phyloP scores from a whole-genome alignment of 2,113 vertebrate species.

The Cisticola juncidis region DNA sequence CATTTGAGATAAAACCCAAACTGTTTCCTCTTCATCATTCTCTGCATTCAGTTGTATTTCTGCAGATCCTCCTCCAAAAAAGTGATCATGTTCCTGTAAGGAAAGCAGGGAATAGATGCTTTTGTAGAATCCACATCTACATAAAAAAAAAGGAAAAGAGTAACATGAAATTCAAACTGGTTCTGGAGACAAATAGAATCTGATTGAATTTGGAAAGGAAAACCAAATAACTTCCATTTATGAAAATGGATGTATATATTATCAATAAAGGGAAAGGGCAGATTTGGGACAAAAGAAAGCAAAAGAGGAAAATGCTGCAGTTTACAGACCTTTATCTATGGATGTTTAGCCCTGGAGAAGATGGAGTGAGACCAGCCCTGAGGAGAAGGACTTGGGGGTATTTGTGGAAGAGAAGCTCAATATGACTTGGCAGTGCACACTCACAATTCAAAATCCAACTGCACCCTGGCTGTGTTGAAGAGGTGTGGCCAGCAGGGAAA shows the following conservation, averaged over 20 bases:
- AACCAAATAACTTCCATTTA: background rate
- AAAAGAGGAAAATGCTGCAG: background rate
- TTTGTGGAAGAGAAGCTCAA: background rate
- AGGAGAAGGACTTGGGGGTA: background rate
- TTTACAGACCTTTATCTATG: background rate
- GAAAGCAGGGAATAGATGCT: background rate
- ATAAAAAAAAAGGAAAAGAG: background rate
- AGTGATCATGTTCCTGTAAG: background rate
- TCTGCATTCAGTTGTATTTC: background rate
- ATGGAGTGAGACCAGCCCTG: background rate
- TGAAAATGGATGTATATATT: background rate
- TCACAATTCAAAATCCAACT: background rate
- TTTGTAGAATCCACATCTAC: background rate
- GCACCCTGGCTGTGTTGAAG: background rate
- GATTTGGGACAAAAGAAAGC: background rate
- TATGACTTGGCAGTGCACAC: fast-evolving
- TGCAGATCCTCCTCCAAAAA: background rate
- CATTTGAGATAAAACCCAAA: background rate
- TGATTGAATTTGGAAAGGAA: background rate
- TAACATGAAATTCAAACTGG: background rate
- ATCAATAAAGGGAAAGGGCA: background rate
- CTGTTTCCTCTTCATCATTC: background rate
- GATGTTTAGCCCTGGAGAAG: background rate
- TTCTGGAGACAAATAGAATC: background rate
- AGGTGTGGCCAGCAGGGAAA: background rate